phyloP scores from a whole-genome alignment of 2,797 vertebrate species.

The Cirrhinus molitorella region DNA sequence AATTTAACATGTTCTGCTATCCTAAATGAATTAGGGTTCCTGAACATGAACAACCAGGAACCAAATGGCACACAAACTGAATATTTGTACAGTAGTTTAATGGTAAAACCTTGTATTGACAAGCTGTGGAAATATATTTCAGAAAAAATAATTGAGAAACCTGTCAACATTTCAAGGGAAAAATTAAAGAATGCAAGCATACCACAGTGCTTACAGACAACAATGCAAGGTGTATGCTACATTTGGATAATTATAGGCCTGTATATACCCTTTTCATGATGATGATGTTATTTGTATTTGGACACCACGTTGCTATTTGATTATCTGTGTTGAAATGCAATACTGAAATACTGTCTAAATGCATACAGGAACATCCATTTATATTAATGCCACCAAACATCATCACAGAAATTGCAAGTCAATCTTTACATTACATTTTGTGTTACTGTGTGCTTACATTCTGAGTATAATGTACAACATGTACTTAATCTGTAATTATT shows the following conservation, averaged over 20 bases:
- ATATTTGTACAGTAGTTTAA: conserved; percentile 8
- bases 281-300: not conserved
- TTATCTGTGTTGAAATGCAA: conserved; percentile 16
- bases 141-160: not conserved
- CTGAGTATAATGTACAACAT: conserved; percentile 2
- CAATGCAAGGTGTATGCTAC: conserved; percentile 44
- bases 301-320: conserved; percentile 4
- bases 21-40: not conserved
- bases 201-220: conserved; percentile 51
- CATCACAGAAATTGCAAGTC: not conserved
- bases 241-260: conserved; percentile 15
- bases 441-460: conserved; percentile 5
- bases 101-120: not conserved
- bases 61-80: not conserved
- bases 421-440: not conserved
- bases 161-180: not conserved
- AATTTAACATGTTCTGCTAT: not conserved
- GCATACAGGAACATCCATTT: conserved; percentile 18
- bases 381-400: conserved; percentile 25
- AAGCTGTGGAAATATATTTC: not conserved
- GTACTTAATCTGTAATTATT: not conserved
- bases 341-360: not conserved
- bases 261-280: not conserved
- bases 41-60: not conserved
- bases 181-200: conserved; percentile 6